A percentile compares a stretch with the other conserved stretches of the same genome.
phyloP scores from a whole-genome alignment of 2,113 vertebrate species.

The Alligator sinensis region DNA sequence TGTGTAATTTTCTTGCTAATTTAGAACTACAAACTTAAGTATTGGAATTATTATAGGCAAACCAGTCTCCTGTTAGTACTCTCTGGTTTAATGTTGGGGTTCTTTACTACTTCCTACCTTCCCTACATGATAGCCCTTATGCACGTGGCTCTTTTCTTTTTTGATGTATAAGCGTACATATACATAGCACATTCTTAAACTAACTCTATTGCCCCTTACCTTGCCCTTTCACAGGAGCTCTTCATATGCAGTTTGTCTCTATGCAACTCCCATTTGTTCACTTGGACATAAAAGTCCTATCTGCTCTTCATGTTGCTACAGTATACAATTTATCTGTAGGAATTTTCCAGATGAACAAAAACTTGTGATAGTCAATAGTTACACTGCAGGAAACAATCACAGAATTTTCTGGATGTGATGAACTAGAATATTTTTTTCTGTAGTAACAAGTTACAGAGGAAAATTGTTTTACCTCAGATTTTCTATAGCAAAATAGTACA shows the following conservation, averaged over 20 bases:
- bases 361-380: neutral
- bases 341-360: neutral
- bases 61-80: fast-evolving
- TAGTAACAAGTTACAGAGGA: neutral
- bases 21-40: neutral
- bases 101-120: neutral
- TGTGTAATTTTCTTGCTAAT: neutral
- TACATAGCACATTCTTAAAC: fast-evolving
- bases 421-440: neutral
- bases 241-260: neutral
- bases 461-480: neutral
- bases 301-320: neutral
- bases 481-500: neutral
- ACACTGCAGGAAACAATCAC: fast-evolving
- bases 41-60: neutral
- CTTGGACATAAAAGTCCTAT: too few species aligned
- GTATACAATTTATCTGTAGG: neutral
- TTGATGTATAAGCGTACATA: fast-evolving
- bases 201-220: neutral
- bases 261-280: neutral
- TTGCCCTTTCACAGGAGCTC: neutral
- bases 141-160: neutral
- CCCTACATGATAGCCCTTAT: neutral
- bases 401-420: neutral
- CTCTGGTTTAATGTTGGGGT: neutral